Conservation (phyloP, 2,797 vertebrate genomes). For the Trachops cirrhosus region DNA sequence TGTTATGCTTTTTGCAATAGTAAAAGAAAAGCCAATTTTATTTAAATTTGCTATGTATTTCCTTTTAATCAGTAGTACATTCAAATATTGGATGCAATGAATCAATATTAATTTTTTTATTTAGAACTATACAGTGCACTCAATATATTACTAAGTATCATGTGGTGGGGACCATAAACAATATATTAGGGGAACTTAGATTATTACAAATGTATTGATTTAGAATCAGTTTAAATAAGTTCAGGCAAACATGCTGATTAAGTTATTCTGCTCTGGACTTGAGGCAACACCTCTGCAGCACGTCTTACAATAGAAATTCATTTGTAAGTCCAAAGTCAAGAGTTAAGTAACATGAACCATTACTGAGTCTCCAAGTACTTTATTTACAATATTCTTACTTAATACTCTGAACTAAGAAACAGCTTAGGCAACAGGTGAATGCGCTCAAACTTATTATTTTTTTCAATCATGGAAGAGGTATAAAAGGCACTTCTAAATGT, state of each 20-base stretch:
- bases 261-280: neutral
- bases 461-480: neutral
- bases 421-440: neutral
- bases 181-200: neutral
- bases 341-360: neutral
- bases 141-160: neutral
- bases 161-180: neutral
- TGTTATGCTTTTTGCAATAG: neutral
- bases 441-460: neutral
- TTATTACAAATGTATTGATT: neutral
- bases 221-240: neutral
- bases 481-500: neutral
- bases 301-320: neutral
- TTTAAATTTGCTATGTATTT: neutral
- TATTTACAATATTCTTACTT: neutral
- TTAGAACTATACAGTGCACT: neutral
- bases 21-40: neutral
- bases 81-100: neutral
- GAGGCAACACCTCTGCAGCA: neutral
- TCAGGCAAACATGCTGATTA: neutral
- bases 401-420: neutral
- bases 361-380: neutral
- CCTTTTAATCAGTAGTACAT: neutral
- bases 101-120: neutral
- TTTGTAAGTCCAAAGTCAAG: conserved; percentile 15